Evolutionary conservation across 2,113 vertebrate genomes (phyloP).

Genomic region (Myodes glareolus): DNA sequence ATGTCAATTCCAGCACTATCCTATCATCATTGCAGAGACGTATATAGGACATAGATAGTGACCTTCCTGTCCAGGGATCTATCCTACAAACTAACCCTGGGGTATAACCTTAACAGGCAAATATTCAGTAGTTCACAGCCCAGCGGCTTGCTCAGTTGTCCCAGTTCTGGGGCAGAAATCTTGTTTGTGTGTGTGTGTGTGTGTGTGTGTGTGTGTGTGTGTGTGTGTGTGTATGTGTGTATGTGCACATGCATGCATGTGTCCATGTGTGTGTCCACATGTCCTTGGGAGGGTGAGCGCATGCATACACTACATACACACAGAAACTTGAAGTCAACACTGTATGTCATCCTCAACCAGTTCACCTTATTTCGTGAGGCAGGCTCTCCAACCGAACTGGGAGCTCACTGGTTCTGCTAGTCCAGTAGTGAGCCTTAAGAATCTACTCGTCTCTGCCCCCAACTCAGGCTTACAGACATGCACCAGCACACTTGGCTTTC

Average conservation of each 20-base stretch:
- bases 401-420: background rate
- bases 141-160: background rate
- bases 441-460: background rate
- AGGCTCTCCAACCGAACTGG: background rate
- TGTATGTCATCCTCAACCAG: background rate
- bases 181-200: background rate
- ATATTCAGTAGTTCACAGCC: background rate
- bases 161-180: background rate
- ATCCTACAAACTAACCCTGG: background rate
- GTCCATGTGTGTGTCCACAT: background rate
- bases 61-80: background rate
- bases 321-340: background rate
- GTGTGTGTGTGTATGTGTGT: too few species aligned
- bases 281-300: too few species aligned
- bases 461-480: background rate
- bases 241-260: background rate
- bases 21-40: background rate
- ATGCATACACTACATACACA: background rate
- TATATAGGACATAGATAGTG: rapidly evolving
- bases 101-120: background rate
- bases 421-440: too few species aligned
- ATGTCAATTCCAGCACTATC: background rate
- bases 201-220: too few species aligned
- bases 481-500: background rate
- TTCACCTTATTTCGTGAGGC: background rate